Percentiles rank a stretch among this genome's conserved stretches.
Conservation (phyloP, 1,140 invertebrate genomes). For the Pachypeltis micranthus region DNA sequence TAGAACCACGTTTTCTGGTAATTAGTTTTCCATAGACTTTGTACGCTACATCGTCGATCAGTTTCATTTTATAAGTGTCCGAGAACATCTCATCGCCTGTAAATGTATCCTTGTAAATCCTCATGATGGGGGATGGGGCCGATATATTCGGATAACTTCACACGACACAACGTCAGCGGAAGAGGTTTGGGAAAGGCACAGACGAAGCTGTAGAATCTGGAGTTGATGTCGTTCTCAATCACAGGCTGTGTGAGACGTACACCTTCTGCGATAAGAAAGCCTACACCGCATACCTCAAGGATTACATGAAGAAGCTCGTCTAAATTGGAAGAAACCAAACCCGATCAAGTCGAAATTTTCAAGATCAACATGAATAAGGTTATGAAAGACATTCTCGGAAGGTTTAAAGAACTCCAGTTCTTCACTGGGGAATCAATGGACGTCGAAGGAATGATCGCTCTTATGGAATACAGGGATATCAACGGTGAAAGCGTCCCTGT, state of each 20-base stretch:
- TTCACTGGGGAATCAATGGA: conserved; percentile 89
- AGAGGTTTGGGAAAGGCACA: conserved; percentile 73
- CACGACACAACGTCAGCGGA: conserved; percentile 58
- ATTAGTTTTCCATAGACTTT: conserved; percentile 86
- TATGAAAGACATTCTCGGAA: conserved; percentile 82
- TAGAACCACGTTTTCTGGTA: conserved; percentile 60
- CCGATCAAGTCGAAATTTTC: conserved; percentile 74
- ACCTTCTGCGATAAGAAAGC: conserved; percentile 79
- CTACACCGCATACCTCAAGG: conserved; percentile 85
- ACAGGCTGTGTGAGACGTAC: conserved; percentile 74
- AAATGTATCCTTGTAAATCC: conserved; percentile 86
- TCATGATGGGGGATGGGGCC: conserved; percentile 57
- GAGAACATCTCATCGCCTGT: conserved; percentile 96
- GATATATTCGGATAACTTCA: neutral
- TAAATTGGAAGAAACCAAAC: conserved; percentile 64
- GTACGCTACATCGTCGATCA: conserved; percentile 86
- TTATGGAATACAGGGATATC: conserved; percentile 86
- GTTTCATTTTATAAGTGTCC: conserved; percentile 89
- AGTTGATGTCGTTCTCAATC: conserved; percentile 87
- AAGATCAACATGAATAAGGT: conserved; percentile 90
- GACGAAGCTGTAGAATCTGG: conserved; percentile 63
- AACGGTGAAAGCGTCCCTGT: conserved; percentile 68
- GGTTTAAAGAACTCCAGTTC: conserved; percentile 89
- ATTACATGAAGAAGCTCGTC: conserved; percentile 91
- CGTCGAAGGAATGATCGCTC: conserved; percentile 81